Evolutionary conservation across 2,888 invertebrate genomes (phyloP).

Genomic region (Microdon myrmicae): DNA sequence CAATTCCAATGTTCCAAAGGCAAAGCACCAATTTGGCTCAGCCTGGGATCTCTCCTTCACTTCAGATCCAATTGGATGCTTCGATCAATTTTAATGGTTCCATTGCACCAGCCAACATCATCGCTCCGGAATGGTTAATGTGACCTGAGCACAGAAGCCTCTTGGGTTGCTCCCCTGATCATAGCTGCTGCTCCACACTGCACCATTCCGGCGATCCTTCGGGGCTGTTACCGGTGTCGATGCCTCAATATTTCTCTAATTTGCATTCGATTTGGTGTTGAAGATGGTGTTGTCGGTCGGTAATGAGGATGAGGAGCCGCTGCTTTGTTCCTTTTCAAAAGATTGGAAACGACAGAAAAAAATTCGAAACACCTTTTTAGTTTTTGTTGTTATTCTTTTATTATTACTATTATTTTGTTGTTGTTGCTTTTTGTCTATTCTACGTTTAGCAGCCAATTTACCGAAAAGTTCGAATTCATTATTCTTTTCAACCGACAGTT

Average conservation of each 20-base stretch:
- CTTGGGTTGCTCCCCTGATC: slow-evolving; percentile 13
- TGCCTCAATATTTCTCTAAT: slow-evolving; percentile 46
- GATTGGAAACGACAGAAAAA: too few relatives aligned
- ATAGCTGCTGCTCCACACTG: slow-evolving; percentile 13
- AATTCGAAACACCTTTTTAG: too few relatives aligned
- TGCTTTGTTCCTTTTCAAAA: too few relatives aligned
- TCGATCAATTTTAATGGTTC: slow-evolving; percentile 51
- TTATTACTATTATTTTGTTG: too few relatives aligned
- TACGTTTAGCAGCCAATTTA: slow-evolving; percentile 32
- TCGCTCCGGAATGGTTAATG: slow-evolving; percentile 47
- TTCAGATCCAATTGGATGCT: slow-evolving; percentile 25
- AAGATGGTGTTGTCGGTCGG: slow-evolving; percentile 24
- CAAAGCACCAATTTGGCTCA: slow-evolving; percentile 45
- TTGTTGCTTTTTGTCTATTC: slow-evolving; percentile 34
- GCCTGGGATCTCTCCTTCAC: too few relatives aligned
- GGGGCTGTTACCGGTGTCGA: background rate
- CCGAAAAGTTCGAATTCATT: slow-evolving; percentile 38
- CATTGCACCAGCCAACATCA: slow-evolving; percentile 35
- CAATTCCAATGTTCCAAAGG: too few relatives aligned
- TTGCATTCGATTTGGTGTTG: slow-evolving; percentile 49
- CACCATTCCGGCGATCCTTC: too few relatives aligned
- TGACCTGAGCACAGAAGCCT: slow-evolving; percentile 33
- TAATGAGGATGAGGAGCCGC: slow-evolving; percentile 32
- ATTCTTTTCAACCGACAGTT: slow-evolving; percentile 31
- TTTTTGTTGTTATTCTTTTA: too few relatives aligned